These are phyloP conservation scores for Macrophya annulata DNA, from an alignment of 2,888 invertebrate genomes.

Conservation along the genomic window DNA sequence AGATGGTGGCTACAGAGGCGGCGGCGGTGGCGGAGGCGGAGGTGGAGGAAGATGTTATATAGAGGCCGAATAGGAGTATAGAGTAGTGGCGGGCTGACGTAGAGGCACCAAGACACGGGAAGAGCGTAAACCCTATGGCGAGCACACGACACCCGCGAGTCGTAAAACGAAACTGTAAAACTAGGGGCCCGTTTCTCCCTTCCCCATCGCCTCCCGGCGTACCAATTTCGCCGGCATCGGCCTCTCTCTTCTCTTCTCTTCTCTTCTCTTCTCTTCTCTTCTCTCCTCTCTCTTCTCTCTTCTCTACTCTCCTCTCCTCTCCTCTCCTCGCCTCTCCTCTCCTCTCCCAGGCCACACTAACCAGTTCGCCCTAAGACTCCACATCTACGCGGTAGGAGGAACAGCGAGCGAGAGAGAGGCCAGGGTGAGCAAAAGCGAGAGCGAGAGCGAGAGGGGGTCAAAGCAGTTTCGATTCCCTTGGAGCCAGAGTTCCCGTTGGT, in stretches of 20 bases:
- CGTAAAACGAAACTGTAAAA: slow-evolving; percentile 76
- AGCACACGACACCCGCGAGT: slow-evolving; percentile 74
- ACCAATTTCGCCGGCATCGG: slow-evolving; percentile 58
- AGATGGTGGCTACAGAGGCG: neutral
- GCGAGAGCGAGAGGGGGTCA: slow-evolving; percentile 57
- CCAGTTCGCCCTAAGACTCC: slow-evolving; percentile 58
- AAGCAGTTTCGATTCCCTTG: slow-evolving; percentile 63
- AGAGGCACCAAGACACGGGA: slow-evolving; percentile 51
- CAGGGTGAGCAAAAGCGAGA: neutral
- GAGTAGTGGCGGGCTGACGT: slow-evolving; percentile 51
- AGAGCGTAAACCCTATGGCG: slow-evolving; percentile 68
- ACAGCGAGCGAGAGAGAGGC: slow-evolving; percentile 17
- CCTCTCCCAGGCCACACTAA: slow-evolving; percentile 62
- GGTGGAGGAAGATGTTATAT: slow-evolving; percentile 39
- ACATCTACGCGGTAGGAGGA: slow-evolving; percentile 51
- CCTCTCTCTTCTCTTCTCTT: slow-evolving; percentile 52
- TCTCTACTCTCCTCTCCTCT: slow-evolving; percentile 55
- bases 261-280: neutral
- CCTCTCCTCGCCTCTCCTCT: slow-evolving; percentile 61
- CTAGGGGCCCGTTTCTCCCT: slow-evolving; percentile 59
- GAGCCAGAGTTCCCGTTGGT: slow-evolving; percentile 56
- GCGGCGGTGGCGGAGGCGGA: neutral
- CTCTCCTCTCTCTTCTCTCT: slow-evolving; percentile 53
- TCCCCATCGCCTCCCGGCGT: slow-evolving; percentile 54
- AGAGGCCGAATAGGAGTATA: slow-evolving; percentile 45